These are phyloP conservation scores for Hippocampus comes DNA, from an alignment of 2,113 vertebrate species.

Conservation along the genomic window DNA sequence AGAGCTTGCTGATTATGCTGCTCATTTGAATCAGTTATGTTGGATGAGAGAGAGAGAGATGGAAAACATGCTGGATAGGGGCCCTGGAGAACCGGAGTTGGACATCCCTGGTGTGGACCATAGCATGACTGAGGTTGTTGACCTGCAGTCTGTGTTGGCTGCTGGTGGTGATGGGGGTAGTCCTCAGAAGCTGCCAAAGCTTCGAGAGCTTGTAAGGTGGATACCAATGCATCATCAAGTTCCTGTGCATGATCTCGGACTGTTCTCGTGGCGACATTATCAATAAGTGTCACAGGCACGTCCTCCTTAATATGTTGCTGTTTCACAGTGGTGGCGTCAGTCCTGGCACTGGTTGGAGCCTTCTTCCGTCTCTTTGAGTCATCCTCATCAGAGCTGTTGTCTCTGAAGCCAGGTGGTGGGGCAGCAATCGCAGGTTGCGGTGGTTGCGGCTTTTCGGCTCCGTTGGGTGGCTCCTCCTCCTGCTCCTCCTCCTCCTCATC, in stretches of 20 bases:
- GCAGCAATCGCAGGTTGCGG: slow-evolving; percentile 87
- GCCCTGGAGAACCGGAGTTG: too few relatives aligned
- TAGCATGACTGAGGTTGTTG: slow-evolving; percentile 65
- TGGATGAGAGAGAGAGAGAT: too few relatives aligned
- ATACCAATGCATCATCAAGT: slow-evolving; percentile 94
- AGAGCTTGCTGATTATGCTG: too few relatives aligned
- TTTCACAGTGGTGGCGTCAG: slow-evolving; percentile 40
- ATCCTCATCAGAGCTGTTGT: slow-evolving; percentile 97
- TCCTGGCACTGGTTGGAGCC: slow-evolving; percentile 28
- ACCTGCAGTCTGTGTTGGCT: slow-evolving; percentile 94
- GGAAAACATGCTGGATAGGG: too few relatives aligned
- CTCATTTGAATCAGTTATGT: too few relatives aligned
- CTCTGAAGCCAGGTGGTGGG: slow-evolving; percentile 93
- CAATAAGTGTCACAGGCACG: slow-evolving; percentile 92
- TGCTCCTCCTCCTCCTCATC: slow-evolving; percentile 65
- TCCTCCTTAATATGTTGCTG: slow-evolving; percentile 75
- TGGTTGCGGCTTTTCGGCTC: slow-evolving; percentile 73
- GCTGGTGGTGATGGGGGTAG: slow-evolving; percentile 83
- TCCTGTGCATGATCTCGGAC: slow-evolving; percentile 95
- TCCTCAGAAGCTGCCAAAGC: slow-evolving; percentile 97
- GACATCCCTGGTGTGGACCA: slow-evolving; percentile 10
- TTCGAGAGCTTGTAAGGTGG: slow-evolving; percentile 94
- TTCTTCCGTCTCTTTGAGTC: slow-evolving; percentile 83
- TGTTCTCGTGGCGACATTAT: slow-evolving; percentile 86
- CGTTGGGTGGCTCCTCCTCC: slow-evolving; percentile 52